Evolutionary conservation across 2,113 vertebrate genomes (phyloP).

Genomic region (Hippotragus niger): DNA sequence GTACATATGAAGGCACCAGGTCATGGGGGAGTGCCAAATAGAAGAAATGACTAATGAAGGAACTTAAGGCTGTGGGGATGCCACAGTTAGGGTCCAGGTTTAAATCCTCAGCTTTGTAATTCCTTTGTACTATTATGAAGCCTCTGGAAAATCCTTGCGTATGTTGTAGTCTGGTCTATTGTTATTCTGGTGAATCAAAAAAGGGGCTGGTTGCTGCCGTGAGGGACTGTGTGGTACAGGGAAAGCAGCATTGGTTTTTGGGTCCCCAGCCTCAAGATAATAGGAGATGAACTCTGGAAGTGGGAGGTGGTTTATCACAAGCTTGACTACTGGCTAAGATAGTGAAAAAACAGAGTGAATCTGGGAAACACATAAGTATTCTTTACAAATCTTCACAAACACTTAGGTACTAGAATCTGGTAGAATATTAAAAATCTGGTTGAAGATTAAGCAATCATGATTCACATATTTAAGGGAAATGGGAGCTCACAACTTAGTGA

Average conservation of each 20-base stretch:
- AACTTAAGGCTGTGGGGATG: background rate
- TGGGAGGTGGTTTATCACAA: background rate
- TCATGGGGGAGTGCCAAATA: background rate
- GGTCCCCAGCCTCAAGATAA: background rate
- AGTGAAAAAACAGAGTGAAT: background rate
- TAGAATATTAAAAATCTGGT: background rate
- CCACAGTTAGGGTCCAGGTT: background rate
- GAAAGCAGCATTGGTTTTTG: background rate
- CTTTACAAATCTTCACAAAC: background rate
- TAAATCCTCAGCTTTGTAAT: background rate
- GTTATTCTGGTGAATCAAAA: background rate
- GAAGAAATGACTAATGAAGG: background rate
- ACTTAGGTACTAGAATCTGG: background rate
- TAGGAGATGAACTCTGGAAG: background rate
- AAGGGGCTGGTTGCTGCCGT: background rate
- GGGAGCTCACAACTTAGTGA: background rate
- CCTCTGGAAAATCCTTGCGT: background rate
- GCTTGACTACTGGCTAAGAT: background rate
- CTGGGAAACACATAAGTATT: background rate
- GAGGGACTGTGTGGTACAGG: background rate
- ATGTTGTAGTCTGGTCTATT: background rate
- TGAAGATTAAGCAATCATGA: background rate
- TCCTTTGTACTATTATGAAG: background rate
- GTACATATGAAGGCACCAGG: fast-evolving
- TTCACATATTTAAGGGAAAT: background rate